Percentiles rank a stretch among this genome's conserved stretches.
Evolutionary conservation across 1,140 invertebrate species (phyloP).

Genomic region (Physella acuta): DNA sequence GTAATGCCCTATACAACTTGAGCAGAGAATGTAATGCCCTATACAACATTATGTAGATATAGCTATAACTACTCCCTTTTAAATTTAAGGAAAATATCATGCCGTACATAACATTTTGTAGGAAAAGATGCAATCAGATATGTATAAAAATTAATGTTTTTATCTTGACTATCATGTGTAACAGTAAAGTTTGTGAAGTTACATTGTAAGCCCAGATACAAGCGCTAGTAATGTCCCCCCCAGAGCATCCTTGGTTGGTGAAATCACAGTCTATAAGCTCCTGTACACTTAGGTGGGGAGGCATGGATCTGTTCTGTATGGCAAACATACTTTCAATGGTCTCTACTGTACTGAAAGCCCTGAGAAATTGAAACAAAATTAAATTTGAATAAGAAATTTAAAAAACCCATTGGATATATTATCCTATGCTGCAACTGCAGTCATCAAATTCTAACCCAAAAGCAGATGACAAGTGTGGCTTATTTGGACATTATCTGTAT

Average conservation of each 20-base stretch:
- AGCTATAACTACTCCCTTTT: too few species aligned
- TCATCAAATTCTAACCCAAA: background rate
- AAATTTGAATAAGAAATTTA: background rate
- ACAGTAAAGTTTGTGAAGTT: background rate
- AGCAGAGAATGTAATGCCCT: too few species aligned
- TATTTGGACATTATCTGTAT: background rate
- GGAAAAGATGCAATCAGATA: too few species aligned
- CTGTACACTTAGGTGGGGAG: slow-evolving; percentile 74
- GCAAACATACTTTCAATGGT: slow-evolving; percentile 78
- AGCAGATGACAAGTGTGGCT: background rate
- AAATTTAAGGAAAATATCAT: too few species aligned
- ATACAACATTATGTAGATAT: too few species aligned
- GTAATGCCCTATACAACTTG: too few species aligned
- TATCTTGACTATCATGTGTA: background rate
- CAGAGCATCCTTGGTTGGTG: slow-evolving; percentile 75
- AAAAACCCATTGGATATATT: background rate
- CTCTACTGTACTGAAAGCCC: slow-evolving; percentile 78
- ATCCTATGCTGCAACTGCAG: background rate
- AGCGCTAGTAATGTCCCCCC: slow-evolving; percentile 79
- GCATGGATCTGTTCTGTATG: slow-evolving; percentile 62
- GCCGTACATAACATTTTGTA: too few species aligned
- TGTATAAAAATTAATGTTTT: too few species aligned
- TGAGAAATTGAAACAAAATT: slow-evolving; percentile 30
- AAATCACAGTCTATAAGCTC: slow-evolving; percentile 82
- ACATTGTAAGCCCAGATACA: slow-evolving; percentile 69